These are phyloP conservation scores for Liodrosophila aerea DNA, from an alignment of 2,888 invertebrate species.

Conservation along the genomic window DNA sequence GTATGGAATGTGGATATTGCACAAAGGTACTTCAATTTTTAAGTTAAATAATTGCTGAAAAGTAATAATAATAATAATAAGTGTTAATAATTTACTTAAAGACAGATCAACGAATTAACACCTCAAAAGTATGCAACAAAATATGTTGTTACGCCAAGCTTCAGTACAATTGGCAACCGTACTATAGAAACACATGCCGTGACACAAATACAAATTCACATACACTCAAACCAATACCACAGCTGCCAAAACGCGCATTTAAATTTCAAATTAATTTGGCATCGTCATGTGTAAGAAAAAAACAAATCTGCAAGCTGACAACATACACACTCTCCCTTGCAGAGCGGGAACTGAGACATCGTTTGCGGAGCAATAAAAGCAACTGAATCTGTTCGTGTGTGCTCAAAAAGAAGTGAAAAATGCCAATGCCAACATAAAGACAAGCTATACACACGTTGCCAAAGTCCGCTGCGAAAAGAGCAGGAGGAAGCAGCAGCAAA, in stretches of 20 bases:
- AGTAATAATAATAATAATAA: no score
- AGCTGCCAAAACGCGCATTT: slow-evolving; percentile 67
- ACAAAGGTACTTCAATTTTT: no score
- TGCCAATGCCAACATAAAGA: slow-evolving; percentile 34
- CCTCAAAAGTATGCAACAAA: slow-evolving; percentile 25
- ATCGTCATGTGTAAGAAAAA: slow-evolving; percentile 51
- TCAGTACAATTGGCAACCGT: slow-evolving; percentile 49
- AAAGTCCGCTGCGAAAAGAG: slow-evolving; percentile 38
- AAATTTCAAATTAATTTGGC: slow-evolving; percentile 77
- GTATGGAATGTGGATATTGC: no score
- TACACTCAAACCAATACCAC: slow-evolving; percentile 61
- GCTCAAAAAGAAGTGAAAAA: slow-evolving; percentile 46
- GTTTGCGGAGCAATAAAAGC: slow-evolving; percentile 51
- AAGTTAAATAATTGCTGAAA: no score
- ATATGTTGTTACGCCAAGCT: slow-evolving; percentile 39
- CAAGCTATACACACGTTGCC: slow-evolving; percentile 38
- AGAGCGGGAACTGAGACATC: slow-evolving; percentile 23
- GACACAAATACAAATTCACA: slow-evolving; percentile 42
- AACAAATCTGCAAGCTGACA: slow-evolving; percentile 66
- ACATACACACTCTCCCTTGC: slow-evolving; percentile 18
- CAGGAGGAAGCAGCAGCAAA: slow-evolving; percentile 28
- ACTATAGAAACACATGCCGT: slow-evolving; percentile 25
- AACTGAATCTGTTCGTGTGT: slow-evolving; percentile 21
- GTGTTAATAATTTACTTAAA: no score
- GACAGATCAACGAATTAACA: no score